Percentiles rank a stretch among this genome's conserved stretches.
Evolutionary conservation across 2,797 vertebrate genomes (phyloP).

Genomic region (Microtus agrestis): DNA sequence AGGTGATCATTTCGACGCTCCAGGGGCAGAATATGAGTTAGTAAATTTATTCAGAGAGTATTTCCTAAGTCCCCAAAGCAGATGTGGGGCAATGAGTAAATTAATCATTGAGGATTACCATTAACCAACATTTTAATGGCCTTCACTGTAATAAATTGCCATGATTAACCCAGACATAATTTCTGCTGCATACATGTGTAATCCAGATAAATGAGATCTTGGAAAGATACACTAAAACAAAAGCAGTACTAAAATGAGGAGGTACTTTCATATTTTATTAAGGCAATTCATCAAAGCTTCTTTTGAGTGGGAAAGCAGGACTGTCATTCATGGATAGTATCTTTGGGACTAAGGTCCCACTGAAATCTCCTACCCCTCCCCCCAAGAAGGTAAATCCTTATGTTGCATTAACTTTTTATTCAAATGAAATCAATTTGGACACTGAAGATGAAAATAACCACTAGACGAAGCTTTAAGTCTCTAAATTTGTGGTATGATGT

Average conservation of each 20-base stretch:
- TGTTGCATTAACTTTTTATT: not conserved
- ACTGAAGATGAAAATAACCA: not conserved
- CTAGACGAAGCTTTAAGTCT: not conserved
- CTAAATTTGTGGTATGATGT: not conserved
- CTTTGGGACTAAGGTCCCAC: not conserved
- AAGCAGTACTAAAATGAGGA: not conserved
- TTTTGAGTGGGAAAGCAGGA: not conserved
- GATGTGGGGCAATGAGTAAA: slow-evolving; percentile 41
- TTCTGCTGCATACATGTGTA: slow-evolving; percentile 31
- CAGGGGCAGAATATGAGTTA: not conserved
- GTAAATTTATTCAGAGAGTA: slow-evolving; percentile 40
- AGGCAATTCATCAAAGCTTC: slow-evolving; percentile 2
- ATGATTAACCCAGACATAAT: slow-evolving; percentile 51
- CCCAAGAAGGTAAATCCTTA: not conserved
- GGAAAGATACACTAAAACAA: slow-evolving; percentile 42
- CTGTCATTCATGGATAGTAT: not conserved
- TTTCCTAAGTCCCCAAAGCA: slow-evolving; percentile 44
- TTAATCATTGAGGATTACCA: slow-evolving; percentile 37
- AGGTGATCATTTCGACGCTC: not conserved
- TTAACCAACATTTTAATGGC: slow-evolving; percentile 39
- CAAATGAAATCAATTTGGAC: not conserved
- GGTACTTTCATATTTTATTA: slow-evolving; percentile 22
- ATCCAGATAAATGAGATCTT: slow-evolving; percentile 43
- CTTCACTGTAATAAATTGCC: slow-evolving; percentile 58
- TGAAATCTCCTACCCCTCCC: not conserved